Percentiles rank a stretch among this genome's conserved stretches.
Conservation (phyloP, 2,797 vertebrate species). For the Hirundo rustica region DNA sequence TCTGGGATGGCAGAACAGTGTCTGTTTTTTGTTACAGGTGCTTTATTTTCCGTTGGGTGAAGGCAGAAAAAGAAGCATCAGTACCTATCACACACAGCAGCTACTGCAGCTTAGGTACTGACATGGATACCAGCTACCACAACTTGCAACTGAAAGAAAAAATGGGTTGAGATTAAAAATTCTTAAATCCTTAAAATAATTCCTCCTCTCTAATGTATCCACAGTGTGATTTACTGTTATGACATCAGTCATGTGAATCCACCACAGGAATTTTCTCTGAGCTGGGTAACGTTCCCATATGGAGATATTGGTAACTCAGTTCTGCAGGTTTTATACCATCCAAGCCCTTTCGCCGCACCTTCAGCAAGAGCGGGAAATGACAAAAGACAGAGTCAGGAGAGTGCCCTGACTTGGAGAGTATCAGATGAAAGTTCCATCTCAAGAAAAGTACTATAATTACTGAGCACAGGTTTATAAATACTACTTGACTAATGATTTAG, state of each 20-base stretch:
- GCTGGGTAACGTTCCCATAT: background rate
- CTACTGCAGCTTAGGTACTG: background rate
- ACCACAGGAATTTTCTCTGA: background rate
- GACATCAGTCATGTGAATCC: background rate
- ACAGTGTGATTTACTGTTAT: background rate
- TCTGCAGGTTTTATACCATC: background rate
- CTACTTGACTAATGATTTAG: constrained; percentile 37
- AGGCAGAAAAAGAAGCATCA: background rate
- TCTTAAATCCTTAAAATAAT: background rate
- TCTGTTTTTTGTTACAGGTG: background rate
- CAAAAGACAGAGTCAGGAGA: background rate
- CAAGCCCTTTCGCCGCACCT: background rate
- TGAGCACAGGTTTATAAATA: constrained; percentile 1
- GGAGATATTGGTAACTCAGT: background rate
- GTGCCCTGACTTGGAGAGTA: background rate
- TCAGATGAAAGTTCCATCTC: background rate
- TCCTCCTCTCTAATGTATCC: background rate
- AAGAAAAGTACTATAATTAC: background rate
- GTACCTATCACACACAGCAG: background rate
- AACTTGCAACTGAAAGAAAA: background rate
- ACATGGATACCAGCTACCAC: background rate
- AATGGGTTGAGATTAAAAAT: background rate
- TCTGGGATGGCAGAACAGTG: background rate
- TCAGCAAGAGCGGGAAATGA: background rate
- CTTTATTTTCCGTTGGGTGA: background rate